Evolutionary conservation across 2,113 vertebrate genomes (phyloP).

Genomic region (Chunga burmeisteri): DNA sequence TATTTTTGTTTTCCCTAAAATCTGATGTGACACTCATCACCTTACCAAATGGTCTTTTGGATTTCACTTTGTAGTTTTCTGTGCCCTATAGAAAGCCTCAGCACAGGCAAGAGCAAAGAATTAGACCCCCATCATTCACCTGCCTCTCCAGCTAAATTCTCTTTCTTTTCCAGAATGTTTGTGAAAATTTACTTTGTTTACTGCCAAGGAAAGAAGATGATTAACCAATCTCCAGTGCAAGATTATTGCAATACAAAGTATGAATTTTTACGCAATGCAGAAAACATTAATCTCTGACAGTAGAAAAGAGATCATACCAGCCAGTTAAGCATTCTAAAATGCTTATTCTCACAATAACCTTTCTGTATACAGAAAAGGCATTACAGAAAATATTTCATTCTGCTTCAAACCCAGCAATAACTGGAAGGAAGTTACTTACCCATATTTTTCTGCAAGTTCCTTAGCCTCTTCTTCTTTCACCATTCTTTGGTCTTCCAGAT

Average conservation of each 20-base stretch:
- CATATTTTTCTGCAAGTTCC: constrained; percentile 92
- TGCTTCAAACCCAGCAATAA: background rate
- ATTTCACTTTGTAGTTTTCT: background rate
- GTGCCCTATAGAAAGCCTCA: background rate
- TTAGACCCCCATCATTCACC: background rate
- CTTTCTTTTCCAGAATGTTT: background rate
- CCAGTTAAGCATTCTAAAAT: background rate
- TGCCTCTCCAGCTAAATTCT: background rate
- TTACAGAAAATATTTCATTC: background rate
- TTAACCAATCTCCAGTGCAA: background rate
- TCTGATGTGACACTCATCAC: background rate
- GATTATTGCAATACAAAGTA: background rate
- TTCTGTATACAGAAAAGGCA: background rate
- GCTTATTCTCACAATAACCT: background rate
- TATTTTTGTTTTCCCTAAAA: background rate
- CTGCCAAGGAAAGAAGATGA: background rate
- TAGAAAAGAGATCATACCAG: background rate
- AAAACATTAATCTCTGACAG: background rate
- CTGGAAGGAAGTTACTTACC: constrained; percentile 75
- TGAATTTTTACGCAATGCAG: background rate
- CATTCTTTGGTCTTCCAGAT: constrained; percentile 88
- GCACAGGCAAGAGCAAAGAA: background rate
- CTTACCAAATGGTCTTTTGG: background rate
- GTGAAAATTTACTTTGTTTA: background rate
- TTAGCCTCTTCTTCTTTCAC: constrained; percentile 87